Base-by-base conservation (phyloP, 2,113 vertebrate species). In the Rhinolophus ferrumequinum region DNA sequence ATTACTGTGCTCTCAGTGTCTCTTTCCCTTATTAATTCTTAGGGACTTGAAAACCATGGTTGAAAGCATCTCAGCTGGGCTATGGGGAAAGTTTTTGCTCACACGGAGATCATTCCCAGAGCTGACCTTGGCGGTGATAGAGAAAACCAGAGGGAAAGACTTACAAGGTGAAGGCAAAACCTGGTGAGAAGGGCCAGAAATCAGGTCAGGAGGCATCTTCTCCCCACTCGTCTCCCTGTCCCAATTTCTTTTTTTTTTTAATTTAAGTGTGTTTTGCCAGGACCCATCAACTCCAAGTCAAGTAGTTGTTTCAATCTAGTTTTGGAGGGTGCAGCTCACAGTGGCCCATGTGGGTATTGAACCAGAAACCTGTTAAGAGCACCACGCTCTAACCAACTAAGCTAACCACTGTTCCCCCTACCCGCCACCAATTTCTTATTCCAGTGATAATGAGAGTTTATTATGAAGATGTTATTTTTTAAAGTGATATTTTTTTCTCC, bases 21-120 rank as follows among this genome's bases (percentile, higher is more conserved):
- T 73, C 60, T 89, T 96, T 94, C 4, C 21, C 11, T 86, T 83
- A 82, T 80, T 73, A 92, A 85, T 92, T 91, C 22, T 93, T 90
- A 21, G 73, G 95, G 66, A 66, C 91, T 95, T 85, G 81, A 88
- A 96, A 88, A 84, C 1, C 2, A 86, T 79, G 38, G 2, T 52
- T 92, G 87, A 87, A 96, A 84, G 9, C 79, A 28, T 56, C 28
- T 94, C 41, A 67, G 11, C 54, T 76, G 50, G 50, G 24, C 33
- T 66, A 12, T 28, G 9, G 82, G 66, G 58, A 80, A 96, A 82
- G 35, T 38, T 69, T 82, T 94, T 81, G 67, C 54, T 41, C 6
- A 50, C 12, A 26, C 5, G 35, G 88, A 66, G 38, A 7, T 95
- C 47, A 52, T 14, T 75, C 21, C 8, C 5, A 75, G 62, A 85